These are phyloP conservation scores for Antechinus stuartii DNA, from an alignment of 2,113 vertebrate genomes.

Conservation along the genomic window DNA sequence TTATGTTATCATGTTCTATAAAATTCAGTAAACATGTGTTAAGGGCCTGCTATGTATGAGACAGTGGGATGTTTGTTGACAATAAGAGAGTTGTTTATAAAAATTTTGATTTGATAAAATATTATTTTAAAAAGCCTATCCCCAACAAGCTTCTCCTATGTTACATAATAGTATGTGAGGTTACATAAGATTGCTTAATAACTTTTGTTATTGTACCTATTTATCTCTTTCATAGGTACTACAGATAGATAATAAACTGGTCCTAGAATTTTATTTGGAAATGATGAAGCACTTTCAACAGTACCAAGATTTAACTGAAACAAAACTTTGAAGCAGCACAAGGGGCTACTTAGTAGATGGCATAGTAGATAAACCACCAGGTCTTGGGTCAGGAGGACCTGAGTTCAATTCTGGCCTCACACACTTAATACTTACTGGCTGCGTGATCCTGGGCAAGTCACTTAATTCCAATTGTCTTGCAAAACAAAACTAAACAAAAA, in stretches of 20 bases:
- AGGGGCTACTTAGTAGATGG: no score
- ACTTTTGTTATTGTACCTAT: neutral
- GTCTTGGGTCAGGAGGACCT: no score
- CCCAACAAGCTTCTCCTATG: neutral
- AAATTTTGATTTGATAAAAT: neutral
- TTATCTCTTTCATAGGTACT: neutral
- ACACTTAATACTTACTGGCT: no score
- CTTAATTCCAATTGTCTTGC: no score
- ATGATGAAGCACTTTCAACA: neutral
- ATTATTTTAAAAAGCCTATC: neutral
- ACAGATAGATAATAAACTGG: neutral
- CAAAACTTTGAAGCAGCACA: neutral
- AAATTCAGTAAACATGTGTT: neutral
- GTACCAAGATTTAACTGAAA: neutral
- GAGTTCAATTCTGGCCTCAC: no score
- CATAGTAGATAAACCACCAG: no score
- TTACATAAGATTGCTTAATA: neutral
- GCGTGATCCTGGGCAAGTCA: no score
- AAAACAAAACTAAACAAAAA: neutral
- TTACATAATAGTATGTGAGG: neutral
- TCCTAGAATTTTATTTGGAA: neutral
- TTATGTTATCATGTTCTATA: neutral
- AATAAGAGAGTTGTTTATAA: neutral
- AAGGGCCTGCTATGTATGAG: neutral
- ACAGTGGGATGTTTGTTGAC: neutral